Conservation (phyloP, 2,113 vertebrate genomes). For the Oryzias celebensis region DNA sequence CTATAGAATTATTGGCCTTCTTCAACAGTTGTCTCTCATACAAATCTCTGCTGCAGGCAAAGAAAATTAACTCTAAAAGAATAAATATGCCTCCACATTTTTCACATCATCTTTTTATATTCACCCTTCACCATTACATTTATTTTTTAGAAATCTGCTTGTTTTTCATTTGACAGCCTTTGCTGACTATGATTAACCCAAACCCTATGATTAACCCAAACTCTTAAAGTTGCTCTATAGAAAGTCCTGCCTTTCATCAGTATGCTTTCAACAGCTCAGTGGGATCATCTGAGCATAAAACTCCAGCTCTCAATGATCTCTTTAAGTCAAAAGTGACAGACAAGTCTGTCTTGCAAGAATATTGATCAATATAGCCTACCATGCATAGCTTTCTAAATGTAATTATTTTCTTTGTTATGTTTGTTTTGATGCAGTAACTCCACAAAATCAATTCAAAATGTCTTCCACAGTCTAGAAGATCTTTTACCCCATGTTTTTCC, state of each 20-base stretch:
- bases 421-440: too few relatives aligned
- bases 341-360: slow-evolving; percentile 19
- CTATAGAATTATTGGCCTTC: slow-evolving; percentile 47
- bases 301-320: slow-evolving; percentile 39
- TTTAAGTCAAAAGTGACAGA: slow-evolving; percentile 48
- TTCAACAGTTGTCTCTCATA: slow-evolving; percentile 19
- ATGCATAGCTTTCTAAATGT: not conserved
- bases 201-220: slow-evolving; percentile 43
- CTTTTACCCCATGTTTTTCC: not conserved
- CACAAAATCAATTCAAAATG: too few relatives aligned
- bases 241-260: slow-evolving; percentile 44
- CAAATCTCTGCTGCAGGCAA: slow-evolving; percentile 16
- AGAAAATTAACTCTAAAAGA: slow-evolving; percentile 1
- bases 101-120: slow-evolving; percentile 2
- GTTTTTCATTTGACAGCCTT: slow-evolving; percentile 40
- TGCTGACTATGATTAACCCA: slow-evolving; percentile 21
- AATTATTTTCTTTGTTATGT: too few relatives aligned
- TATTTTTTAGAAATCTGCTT: slow-evolving; percentile 12
- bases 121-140: slow-evolving; percentile 18
- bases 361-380: slow-evolving; percentile 2
- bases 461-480: not conserved
- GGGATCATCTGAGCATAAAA: slow-evolving; percentile 58
- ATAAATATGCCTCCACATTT: not conserved
- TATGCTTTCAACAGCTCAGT: slow-evolving; percentile 36
- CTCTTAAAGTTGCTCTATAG: slow-evolving; percentile 43